Evolutionary conservation across 2,888 invertebrate species (phyloP), one percentile per base, ranked within the genome.

Genomic region (Proisotoma minuta): DNA sequence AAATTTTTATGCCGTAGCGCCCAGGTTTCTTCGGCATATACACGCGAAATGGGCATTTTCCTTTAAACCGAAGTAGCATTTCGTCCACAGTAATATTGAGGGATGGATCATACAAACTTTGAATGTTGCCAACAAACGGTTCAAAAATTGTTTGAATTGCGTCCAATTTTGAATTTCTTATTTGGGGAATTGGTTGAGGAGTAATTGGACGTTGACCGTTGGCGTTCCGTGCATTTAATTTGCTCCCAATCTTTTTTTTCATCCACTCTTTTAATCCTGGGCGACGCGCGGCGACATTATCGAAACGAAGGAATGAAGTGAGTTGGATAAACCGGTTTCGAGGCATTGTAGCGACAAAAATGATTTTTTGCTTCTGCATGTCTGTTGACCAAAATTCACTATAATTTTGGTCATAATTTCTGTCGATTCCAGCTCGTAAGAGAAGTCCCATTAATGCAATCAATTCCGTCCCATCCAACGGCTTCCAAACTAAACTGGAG

Each of bases 281-380:
- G 10, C 12, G 8, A 8, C 34, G 8, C 12, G 34, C 12, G 8
- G 20, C 50, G 5, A 50, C 50, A 12, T 24, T 23, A 15, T 50
- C 50, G 23, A 50, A 50, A 3, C 50, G 22, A 8, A 50, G 15
- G 18, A 50, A 22, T 8, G 5, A 22, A 15, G 20, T 20, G 15
- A 50, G 23, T 22, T 50, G 18, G 15, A 23, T 20, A 24, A 50
- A 50, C 3, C 50, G 50, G 8, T 18, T 50, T 24, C 22, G 15
- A 5, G 50, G 24, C 50, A 50, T 50, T 24, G 50, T 50, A 3
- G 50, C 50, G 5, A 50, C 23, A 50, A 50, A 50, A 4, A 15
- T 4, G 23, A 22, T 4, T 3, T 24, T 3, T 8, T 23, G 8
- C 24, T 50, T 50, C 24, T 50, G 23, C 8, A 50, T 22, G 15